These are phyloP conservation scores for Australoheros scitulus DNA, from an alignment of 2,113 vertebrate genomes.

Conservation along the genomic window DNA sequence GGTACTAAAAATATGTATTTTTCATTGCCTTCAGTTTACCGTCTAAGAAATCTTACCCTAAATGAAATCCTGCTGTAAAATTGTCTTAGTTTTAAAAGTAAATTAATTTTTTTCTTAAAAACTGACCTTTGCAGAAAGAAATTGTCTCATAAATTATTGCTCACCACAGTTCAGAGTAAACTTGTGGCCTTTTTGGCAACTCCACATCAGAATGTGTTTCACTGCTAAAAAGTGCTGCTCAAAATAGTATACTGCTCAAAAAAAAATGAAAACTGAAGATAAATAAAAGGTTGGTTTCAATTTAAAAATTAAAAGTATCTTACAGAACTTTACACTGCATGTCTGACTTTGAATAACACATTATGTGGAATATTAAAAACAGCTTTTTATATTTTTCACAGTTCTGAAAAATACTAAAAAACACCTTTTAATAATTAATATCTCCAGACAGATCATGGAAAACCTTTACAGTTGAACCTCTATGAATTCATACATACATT, in stretches of 20 bases:
- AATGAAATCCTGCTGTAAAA: background rate
- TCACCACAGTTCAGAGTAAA: too few species aligned
- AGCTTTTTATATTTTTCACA: background rate
- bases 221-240: background rate
- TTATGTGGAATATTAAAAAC: background rate
- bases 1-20: background rate
- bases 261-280: rapidly evolving
- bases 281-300: too few species aligned
- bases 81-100: background rate
- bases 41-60: background rate
- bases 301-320: too few species aligned
- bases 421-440: background rate
- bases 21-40: background rate
- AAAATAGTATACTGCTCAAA: too few species aligned
- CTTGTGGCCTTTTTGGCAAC: too few species aligned
- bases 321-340: too few species aligned
- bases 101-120: too few species aligned
- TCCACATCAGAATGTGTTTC: too few species aligned
- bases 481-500: background rate
- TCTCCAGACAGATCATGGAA: background rate
- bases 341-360: background rate
- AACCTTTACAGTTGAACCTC: background rate
- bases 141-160: too few species aligned
- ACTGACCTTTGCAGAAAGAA: too few species aligned
- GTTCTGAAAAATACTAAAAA: background rate